Evolutionary conservation across 2,888 invertebrate species (phyloP), one percentile per base, ranked within the genome.

Genomic region (Ophioninae sp.): DNA sequence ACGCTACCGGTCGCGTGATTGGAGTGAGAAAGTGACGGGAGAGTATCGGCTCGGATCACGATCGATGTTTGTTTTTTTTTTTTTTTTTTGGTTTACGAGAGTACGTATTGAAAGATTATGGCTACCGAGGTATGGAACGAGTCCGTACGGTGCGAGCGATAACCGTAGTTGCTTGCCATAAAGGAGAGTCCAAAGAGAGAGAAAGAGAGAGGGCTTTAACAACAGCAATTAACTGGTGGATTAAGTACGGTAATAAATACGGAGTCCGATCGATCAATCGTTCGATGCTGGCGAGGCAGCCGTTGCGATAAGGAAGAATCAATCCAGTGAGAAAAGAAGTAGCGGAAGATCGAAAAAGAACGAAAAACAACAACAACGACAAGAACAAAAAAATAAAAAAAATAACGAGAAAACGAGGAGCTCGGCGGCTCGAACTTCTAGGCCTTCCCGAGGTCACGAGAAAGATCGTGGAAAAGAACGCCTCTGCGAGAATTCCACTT

Each of bases 191-290:
- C 39, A 50, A 50, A 37, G 75, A 61, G 23, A 67, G 61, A 68
- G 13, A 21, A 23, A 17, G 37, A 56, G 44, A 44, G 41, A 30
- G 23, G n/a, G 50, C 73, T 56, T 85, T 83, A 87, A 86, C 61
- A 73, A 79, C 81, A 69, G 82, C 72, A 85, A 89, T 89, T 87
- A 87, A 86, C 74, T 44, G 62, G 13, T 7, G 74, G 79, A 83
- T 83, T 85, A 82, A 85, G 73, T 74, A 21, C 57, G 79, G 50
- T 86, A 87, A 86, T 83, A 84, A 82, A 86, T 81, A 64, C n/a
- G 79, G 73, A 75, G 64, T 67, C 64, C 81, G 82, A 73, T 64
- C 79, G 83, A 76, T 76, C 81, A 72, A 76, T 78, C 67, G 73
- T 69, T 41, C 6, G 64, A 57, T 21, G 39, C 68, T 73, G 39